Conservation (phyloP, 2,113 vertebrate species). For the Anguilla rostrata region DNA sequence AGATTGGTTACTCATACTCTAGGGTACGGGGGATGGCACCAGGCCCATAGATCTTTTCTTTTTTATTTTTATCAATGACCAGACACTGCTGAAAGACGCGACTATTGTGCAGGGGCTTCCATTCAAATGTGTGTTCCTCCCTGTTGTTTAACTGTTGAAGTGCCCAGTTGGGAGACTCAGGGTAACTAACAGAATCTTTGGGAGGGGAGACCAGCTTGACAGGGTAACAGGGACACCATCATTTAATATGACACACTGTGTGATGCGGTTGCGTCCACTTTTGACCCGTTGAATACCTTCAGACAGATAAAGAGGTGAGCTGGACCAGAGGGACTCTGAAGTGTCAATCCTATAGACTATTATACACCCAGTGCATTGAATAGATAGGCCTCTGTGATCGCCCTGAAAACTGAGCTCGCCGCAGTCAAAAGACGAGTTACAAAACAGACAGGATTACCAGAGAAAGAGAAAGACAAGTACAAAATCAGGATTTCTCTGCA, state of each 20-base stretch:
- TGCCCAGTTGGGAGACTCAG: slow-evolving; percentile 10
- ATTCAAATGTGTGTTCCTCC: slow-evolving; percentile 43
- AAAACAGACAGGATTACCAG: slow-evolving; percentile 53
- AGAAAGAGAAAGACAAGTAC: slow-evolving; percentile 46
- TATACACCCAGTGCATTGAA: slow-evolving; percentile 55
- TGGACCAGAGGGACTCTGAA: slow-evolving; percentile 23
- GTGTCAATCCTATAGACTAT: slow-evolving; percentile 49
- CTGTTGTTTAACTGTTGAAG: slow-evolving; percentile 22
- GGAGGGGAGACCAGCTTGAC: slow-evolving; percentile 38
- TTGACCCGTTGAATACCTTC: slow-evolving; percentile 2
- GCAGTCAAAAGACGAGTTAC: slow-evolving; percentile 55
- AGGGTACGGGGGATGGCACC: slow-evolving; percentile 38
- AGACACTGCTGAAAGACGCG: slow-evolving; percentile 60
- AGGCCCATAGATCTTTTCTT: slow-evolving; percentile 33
- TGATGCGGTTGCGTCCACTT: slow-evolving; percentile 42
- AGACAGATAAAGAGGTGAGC: slow-evolving; percentile 44
- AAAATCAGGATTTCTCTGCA: slow-evolving; percentile 53
- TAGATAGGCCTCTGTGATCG: slow-evolving; percentile 46
- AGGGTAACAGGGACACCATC: slow-evolving; percentile 16
- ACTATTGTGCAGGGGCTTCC: slow-evolving; percentile 49
- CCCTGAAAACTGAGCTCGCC: slow-evolving; percentile 64
- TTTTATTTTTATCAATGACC: slow-evolving; percentile 49
- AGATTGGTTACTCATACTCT: slow-evolving; percentile 37
- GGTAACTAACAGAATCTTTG: slow-evolving; percentile 39
- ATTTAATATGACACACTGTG: background rate